Evolutionary conservation across 2,888 invertebrate species (phyloP).

Genomic region (Mechanitis messenoides): DNA sequence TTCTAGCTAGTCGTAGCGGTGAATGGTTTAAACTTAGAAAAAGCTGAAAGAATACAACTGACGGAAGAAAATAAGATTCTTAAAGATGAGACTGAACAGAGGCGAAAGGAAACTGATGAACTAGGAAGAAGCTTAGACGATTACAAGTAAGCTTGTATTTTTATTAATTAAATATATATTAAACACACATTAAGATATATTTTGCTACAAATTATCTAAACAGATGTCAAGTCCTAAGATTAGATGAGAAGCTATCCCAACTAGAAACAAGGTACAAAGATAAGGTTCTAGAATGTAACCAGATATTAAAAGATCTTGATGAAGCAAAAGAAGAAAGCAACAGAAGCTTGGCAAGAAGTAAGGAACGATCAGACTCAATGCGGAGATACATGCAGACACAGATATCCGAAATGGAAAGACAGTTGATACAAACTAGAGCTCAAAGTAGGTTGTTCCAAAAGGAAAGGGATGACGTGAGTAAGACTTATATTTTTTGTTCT

Average conservation of each 20-base stretch:
- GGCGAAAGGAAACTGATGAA: constrained; percentile 44
- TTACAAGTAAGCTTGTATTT: constrained; percentile 43
- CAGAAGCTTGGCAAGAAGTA: constrained; percentile 44
- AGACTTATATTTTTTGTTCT: no score
- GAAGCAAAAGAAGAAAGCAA: constrained; percentile 48
- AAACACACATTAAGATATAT: not conserved
- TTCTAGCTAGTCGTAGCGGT: constrained; percentile 55
- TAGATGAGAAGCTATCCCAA: constrained; percentile 54
- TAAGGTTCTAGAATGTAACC: constrained; percentile 46
- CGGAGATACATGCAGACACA: constrained; percentile 56
- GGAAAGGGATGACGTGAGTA: constrained; percentile 59
- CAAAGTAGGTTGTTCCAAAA: constrained; percentile 58
- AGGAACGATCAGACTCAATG: constrained; percentile 57
- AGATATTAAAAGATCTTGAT: constrained; percentile 48
- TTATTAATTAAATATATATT: no score
- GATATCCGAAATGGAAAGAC: constrained; percentile 60
- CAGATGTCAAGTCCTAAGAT: constrained; percentile 46
- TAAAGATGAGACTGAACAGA: constrained; percentile 39
- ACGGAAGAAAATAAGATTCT: constrained; percentile 45
- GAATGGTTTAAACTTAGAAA: constrained; percentile 53
- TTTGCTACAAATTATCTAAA: not conserved
- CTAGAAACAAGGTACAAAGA: constrained; percentile 48
- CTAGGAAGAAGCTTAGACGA: constrained; percentile 43
- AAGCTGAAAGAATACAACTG: constrained; percentile 43
- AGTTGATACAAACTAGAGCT: constrained; percentile 59